These are phyloP conservation scores for Lasioglossum albipes DNA, from an alignment of 1,140 invertebrate genomes.

Conservation along the genomic window DNA sequence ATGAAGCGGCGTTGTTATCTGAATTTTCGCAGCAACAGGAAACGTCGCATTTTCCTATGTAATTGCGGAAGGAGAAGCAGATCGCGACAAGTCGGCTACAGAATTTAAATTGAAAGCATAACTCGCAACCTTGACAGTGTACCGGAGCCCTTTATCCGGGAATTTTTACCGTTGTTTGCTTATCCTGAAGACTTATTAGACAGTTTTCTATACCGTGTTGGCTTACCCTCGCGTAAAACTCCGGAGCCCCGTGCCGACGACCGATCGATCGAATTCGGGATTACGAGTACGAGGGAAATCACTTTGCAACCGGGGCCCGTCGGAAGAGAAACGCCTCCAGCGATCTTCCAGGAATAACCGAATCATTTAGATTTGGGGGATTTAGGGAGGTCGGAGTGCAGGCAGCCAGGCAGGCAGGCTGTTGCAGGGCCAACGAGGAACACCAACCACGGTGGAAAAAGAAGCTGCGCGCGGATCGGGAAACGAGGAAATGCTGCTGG, in stretches of 20 bases:
- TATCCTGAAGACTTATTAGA: slow-evolving; percentile 21
- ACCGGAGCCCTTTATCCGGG: not conserved
- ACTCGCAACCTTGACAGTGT: not conserved
- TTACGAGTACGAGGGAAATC: slow-evolving; percentile 66
- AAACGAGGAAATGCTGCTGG: slow-evolving; percentile 24
- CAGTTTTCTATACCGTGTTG: not conserved
- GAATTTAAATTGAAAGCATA: not conserved
- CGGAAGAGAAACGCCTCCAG: slow-evolving; percentile 61
- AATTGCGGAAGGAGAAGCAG: too few species aligned
- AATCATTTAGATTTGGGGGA: slow-evolving; percentile 67
- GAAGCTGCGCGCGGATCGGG: slow-evolving; percentile 46
- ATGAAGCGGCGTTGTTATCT: too few species aligned
- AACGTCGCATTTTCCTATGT: too few species aligned
- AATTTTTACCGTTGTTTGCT: slow-evolving; percentile 29
- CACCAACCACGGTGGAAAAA: not conserved
- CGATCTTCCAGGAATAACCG: slow-evolving; percentile 66
- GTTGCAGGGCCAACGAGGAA: slow-evolving; percentile 37
- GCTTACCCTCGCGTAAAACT: not conserved
- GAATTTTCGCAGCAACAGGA: too few species aligned
- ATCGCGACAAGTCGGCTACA: too few species aligned
- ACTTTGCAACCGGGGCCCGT: slow-evolving; percentile 56
- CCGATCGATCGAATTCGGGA: slow-evolving; percentile 65
- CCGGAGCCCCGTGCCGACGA: not conserved
- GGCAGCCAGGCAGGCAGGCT: slow-evolving; percentile 5
- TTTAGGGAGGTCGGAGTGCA: slow-evolving; percentile 26